phyloP scores from a whole-genome alignment of 2,797 vertebrate genomes.

The Chelonia mydas region DNA sequence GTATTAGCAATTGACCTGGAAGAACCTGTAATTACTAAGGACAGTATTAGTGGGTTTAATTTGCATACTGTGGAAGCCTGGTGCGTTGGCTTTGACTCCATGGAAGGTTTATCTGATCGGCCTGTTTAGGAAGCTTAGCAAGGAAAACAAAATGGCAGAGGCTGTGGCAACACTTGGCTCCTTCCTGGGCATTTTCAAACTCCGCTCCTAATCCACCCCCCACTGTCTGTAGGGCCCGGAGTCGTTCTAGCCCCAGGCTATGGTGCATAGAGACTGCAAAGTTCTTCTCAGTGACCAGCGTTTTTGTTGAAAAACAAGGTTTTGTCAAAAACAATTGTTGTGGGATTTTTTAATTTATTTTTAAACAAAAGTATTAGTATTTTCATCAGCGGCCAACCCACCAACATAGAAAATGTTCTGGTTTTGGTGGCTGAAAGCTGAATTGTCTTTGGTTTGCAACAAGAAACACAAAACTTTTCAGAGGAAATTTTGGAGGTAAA shows the following conservation, averaged over 20 bases:
- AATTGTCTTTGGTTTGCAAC: background rate
- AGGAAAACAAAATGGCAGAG: background rate
- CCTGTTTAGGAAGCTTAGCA: background rate
- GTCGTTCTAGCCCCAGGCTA: background rate
- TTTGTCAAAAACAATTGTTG: background rate
- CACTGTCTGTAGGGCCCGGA: background rate
- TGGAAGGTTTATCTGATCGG: background rate
- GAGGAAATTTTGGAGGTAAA: background rate
- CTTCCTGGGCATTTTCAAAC: background rate
- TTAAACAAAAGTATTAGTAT: background rate
- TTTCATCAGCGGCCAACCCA: background rate
- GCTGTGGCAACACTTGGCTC: background rate
- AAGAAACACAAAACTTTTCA: background rate
- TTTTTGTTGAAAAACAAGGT: background rate
- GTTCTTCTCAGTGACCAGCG: background rate
- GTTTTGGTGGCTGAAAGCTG: background rate
- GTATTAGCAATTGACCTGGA: background rate
- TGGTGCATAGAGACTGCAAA: background rate
- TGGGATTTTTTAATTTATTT: background rate
- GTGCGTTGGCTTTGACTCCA: background rate
- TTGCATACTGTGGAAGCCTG: background rate
- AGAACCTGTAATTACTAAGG: background rate
- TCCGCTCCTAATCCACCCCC: background rate
- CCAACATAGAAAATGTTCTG: background rate
- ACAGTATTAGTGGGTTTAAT: background rate